Evolutionary conservation across 1,140 invertebrate genomes (phyloP).

Genomic region (Drosophila tani): DNA sequence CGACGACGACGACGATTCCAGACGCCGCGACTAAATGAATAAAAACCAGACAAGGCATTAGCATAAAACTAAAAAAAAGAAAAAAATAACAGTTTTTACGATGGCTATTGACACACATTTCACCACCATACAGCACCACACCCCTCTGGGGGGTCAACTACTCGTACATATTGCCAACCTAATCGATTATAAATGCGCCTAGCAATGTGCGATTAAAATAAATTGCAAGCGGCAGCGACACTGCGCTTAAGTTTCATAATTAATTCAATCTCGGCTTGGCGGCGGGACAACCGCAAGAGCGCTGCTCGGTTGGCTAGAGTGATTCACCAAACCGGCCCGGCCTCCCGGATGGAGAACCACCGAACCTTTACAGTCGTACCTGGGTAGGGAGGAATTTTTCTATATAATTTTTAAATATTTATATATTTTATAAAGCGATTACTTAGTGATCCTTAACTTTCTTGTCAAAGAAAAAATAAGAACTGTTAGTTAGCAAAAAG

Average conservation of each 20-base stretch:
- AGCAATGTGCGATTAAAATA: slow-evolving; percentile 81
- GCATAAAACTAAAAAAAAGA: slow-evolving; percentile 50
- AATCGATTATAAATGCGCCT: slow-evolving; percentile 84
- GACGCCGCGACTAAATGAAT: slow-evolving; percentile 43
- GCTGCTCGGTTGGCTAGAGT: slow-evolving; percentile 25
- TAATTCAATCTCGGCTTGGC: slow-evolving; percentile 65
- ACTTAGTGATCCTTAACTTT: background rate
- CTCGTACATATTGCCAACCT: slow-evolving; percentile 35
- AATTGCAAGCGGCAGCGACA: slow-evolving; percentile 73
- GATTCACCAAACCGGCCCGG: slow-evolving; percentile 72
- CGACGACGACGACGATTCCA: slow-evolving; percentile 46
- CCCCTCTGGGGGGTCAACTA: slow-evolving; percentile 16
- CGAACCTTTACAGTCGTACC: slow-evolving; percentile 12
- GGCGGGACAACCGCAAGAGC: slow-evolving; percentile 31
- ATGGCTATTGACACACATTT: slow-evolving; percentile 70
- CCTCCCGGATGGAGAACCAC: slow-evolving; percentile 19
- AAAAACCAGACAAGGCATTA: slow-evolving; percentile 46
- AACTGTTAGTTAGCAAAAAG: background rate
- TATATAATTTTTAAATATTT: background rate
- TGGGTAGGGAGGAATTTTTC: background rate
- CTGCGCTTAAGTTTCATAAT: slow-evolving; percentile 81
- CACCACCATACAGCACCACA: background rate
- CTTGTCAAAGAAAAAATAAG: too few relatives aligned
- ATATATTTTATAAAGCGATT: background rate
- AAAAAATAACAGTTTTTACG: slow-evolving; percentile 23